These are phyloP conservation scores for Dallia pectoralis DNA, from an alignment of 2,797 vertebrate genomes.

Conservation along the genomic window DNA sequence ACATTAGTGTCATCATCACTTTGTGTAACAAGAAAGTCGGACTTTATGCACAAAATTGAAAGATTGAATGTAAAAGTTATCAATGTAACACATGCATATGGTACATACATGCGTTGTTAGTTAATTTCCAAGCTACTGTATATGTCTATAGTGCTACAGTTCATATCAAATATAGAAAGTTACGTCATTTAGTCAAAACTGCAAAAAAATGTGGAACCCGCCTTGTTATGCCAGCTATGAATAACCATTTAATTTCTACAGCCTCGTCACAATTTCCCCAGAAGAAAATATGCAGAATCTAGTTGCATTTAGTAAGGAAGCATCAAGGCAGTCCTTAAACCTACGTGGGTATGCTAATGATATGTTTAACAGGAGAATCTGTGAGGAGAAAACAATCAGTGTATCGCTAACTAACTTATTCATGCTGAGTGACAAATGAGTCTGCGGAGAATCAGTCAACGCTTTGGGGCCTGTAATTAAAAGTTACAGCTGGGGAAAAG, in stretches of 20 bases:
- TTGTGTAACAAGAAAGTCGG: slow-evolving; percentile 14
- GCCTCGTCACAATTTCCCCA: neutral
- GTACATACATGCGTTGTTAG: neutral
- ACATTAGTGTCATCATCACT: slow-evolving; percentile 33
- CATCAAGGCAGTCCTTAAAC: slow-evolving; percentile 11
- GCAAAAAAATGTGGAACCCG: neutral
- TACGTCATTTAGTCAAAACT: neutral
- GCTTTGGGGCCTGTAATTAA: slow-evolving; percentile 33
- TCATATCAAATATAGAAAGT: neutral
- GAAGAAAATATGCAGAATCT: neutral
- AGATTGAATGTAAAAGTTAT: neutral
- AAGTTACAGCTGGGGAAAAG: slow-evolving; percentile 20
- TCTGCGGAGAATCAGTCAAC: slow-evolving; percentile 28
- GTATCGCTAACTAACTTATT: slow-evolving; percentile 17
- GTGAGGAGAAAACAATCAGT: slow-evolving; percentile 2
- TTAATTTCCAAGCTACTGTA: neutral
- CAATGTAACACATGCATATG: slow-evolving; percentile 5
- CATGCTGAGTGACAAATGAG: slow-evolving; percentile 29
- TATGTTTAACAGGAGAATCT: neutral
- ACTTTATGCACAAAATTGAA: slow-evolving; percentile 13
- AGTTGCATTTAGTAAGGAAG: neutral
- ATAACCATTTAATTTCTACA: neutral
- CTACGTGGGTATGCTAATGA: slow-evolving; percentile 12
- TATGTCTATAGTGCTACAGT: neutral
- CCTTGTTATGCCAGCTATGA: neutral